Base-by-base conservation (phyloP, 1,140 invertebrate genomes). In the Meloidogyne exigua region DNA sequence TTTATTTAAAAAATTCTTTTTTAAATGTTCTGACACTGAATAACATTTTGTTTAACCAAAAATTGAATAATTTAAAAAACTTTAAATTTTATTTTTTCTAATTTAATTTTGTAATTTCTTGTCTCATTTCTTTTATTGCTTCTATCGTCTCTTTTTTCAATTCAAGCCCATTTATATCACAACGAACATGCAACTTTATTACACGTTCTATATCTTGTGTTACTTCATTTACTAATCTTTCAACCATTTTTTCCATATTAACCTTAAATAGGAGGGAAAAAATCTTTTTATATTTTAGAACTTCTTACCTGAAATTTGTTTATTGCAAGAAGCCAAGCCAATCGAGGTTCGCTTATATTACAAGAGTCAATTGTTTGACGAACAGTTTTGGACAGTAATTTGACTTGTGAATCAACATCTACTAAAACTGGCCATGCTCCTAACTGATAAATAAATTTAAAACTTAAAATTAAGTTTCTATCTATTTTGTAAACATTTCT, bases 241-340 rank as follows among this genome's bases (percentile, higher is more conserved):
- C 66, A 18, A 68, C 28, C 66, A 68, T 68, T 68, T 68, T 68
- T 42, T 68, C 66, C 66, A 68, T 68, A 36, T 68, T 68, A 68
- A 68, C 66, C 66, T 68, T n/a, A 9, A 39, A 39, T 25, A 67
- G 7, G 12, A 13, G 65, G 26, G 18, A 67, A 67, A 39, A 32
- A 5, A 5, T n/a, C 15, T 13, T 28, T 36, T 0, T 66, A 13
- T 13, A 66, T 13, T 12, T 9, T 12, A 44, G 13, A 44, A 44
- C 9, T 44, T n/a, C 13, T 42, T 21, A 68, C 66, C 21, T 68
- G 66, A 25, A 68, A 68, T 36, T 68, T 68, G 10, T 42, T 68
- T n/a, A 68, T 68, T 42, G 66, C 66, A 32, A 68, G 39, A n/a
- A 68, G 66, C 66, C 66, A 68, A 68, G 39, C 39, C 21, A 68